Conservation (phyloP, 2,797 vertebrate genomes). For the Leptodactylus fallax region DNA sequence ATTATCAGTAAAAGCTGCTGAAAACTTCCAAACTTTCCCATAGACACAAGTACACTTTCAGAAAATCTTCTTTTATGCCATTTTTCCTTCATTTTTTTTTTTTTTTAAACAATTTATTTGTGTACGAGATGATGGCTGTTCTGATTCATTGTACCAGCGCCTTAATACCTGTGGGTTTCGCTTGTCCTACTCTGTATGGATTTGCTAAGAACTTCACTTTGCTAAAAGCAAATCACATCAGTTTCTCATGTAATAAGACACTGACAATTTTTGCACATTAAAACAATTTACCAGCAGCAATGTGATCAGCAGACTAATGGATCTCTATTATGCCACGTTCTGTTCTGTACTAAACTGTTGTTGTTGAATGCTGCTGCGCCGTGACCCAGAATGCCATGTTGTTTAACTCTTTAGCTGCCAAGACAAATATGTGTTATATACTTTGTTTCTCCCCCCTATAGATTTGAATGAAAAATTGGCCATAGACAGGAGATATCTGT, state of each 20-base stretch:
- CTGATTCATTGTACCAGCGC: neutral
- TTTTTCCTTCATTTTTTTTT: conserved; percentile 28
- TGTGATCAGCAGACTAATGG: conserved; percentile 56
- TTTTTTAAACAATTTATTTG: conserved; percentile 43
- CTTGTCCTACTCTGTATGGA: conserved; percentile 37
- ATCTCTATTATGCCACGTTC: conserved; percentile 39
- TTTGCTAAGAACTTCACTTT: conserved; percentile 49
- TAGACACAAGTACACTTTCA: neutral
- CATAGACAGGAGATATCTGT: neutral
- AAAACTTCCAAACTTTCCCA: conserved; percentile 1
- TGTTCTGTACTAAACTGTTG: conserved; percentile 44
- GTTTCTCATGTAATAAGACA: conserved; percentile 51
- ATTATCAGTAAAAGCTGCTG: neutral
- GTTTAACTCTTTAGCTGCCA: conserved; percentile 4
- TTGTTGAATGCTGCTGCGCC: neutral
- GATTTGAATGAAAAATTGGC: neutral
- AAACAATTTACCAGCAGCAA: conserved; percentile 52
- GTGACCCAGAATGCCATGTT: conserved; percentile 13
- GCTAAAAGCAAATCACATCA: conserved; percentile 60
- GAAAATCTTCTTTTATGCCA: neutral
- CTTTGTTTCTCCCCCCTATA: too few species aligned
- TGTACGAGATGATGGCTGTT: conserved; percentile 27
- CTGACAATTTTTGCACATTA: conserved; percentile 59
- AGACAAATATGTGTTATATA: neutral
- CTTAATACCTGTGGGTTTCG: conserved; percentile 52